Conservation (phyloP, 1,140 invertebrate genomes). For the Macrostomum lignano region DNA sequence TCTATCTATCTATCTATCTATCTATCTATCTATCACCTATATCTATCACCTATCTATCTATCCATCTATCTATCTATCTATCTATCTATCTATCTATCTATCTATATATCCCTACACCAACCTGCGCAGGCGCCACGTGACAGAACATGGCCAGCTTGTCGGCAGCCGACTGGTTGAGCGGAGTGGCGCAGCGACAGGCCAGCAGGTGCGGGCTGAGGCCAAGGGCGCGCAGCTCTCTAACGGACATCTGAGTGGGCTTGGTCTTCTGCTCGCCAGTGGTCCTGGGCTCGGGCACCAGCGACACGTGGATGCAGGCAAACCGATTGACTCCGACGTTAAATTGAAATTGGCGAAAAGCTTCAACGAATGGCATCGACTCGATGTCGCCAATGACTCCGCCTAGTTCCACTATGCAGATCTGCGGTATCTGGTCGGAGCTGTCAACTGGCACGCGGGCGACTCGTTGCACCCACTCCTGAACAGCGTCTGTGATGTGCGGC, state of each 20-base stretch:
- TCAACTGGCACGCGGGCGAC: slow-evolving; percentile 59
- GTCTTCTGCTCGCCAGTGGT: slow-evolving; percentile 83
- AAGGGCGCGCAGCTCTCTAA: slow-evolving; percentile 57
- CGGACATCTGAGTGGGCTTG: slow-evolving; percentile 82
- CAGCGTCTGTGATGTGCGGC: slow-evolving; percentile 89
- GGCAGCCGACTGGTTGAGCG: slow-evolving; percentile 46
- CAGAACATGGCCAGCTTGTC: slow-evolving; percentile 89
- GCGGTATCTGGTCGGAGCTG: slow-evolving; percentile 34
- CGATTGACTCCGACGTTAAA: slow-evolving; percentile 63
- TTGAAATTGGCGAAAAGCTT: slow-evolving; percentile 91
- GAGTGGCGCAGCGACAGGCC: slow-evolving; percentile 61
- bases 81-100: background rate
- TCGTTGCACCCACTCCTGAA: slow-evolving; percentile 83
- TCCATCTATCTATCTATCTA: too few relatives aligned
- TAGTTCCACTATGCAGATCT: slow-evolving; percentile 39
- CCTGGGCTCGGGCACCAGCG: slow-evolving; percentile 58
- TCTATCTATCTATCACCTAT: too few relatives aligned
- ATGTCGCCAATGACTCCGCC: slow-evolving; percentile 94
- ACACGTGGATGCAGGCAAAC: slow-evolving; percentile 81
- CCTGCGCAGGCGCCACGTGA: slow-evolving; percentile 63
- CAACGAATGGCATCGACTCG: slow-evolving; percentile 94
- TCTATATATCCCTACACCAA: slow-evolving; percentile 12
- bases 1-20: too few relatives aligned
- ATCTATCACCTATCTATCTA: too few relatives aligned
- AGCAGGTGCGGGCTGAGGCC: slow-evolving; percentile 85